Percentiles rank a stretch among this genome's conserved stretches.
Evolutionary conservation across 1,140 invertebrate species (phyloP).

Genomic region (Ceratitis capitata): DNA sequence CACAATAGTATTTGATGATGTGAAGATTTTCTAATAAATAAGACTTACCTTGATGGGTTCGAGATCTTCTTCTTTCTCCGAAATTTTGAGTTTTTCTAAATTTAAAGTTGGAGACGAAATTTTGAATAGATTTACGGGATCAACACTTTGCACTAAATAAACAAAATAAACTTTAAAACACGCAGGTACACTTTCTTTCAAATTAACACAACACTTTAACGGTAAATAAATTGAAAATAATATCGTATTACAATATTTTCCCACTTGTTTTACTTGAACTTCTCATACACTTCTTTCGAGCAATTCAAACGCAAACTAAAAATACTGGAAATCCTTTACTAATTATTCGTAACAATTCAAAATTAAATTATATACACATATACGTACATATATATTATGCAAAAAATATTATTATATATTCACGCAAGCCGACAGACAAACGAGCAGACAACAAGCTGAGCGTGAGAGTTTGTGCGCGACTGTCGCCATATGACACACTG

Average conservation of each 20-base stretch:
- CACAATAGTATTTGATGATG: neutral
- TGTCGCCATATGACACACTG: neutral
- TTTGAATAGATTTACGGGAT: neutral
- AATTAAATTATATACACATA: neutral
- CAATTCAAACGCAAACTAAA: neutral
- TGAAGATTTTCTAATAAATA: neutral
- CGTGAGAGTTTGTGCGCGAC: slow-evolving; percentile 16
- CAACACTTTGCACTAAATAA: neutral
- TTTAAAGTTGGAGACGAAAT: neutral
- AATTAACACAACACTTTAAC: neutral
- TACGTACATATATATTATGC: neutral
- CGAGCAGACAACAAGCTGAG: slow-evolving; percentile 11
- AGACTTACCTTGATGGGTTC: neutral
- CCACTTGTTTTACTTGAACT: slow-evolving; percentile 9
- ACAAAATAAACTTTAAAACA: neutral
- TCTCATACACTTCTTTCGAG: neutral
- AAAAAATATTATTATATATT: neutral
- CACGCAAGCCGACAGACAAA: slow-evolving; percentile 19
- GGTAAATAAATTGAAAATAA: neutral
- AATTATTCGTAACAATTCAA: neutral
- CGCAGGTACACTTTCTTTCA: neutral
- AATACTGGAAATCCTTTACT: neutral
- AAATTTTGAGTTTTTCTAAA: slow-evolving; percentile 23
- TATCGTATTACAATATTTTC: neutral
- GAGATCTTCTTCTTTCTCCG: neutral